phyloP scores from a whole-genome alignment of 2,113 vertebrate genomes.

The Corydoras sp. region DNA sequence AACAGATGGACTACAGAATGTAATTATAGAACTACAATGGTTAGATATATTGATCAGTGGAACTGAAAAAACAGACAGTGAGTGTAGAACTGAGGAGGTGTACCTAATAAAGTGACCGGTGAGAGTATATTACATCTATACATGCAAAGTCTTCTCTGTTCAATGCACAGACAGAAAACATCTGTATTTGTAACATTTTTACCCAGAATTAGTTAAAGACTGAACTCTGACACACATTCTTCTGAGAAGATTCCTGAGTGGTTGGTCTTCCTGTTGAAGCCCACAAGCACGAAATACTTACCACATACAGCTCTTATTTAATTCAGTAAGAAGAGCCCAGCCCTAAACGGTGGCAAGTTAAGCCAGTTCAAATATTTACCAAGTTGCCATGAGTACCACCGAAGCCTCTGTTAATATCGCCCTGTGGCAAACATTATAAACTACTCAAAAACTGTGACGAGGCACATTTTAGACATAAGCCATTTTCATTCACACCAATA shows the following conservation, averaged over 20 bases:
- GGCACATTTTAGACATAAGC: constrained; percentile 32
- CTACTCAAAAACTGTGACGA: constrained; percentile 18
- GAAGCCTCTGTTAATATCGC: constrained; percentile 18
- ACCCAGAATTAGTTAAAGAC: too few species aligned
- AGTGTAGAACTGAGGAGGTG: too few species aligned
- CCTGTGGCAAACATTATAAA: constrained; percentile 30
- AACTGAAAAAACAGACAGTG: too few species aligned
- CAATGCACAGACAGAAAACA: too few species aligned
- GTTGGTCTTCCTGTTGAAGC: constrained; percentile 30
- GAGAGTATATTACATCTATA: too few species aligned
- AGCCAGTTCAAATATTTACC: constrained; percentile 56
- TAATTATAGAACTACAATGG: too few species aligned
- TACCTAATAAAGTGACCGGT: too few species aligned
- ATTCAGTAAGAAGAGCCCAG: constrained; percentile 35
- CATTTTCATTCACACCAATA: constrained; percentile 34
- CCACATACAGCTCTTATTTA: constrained; percentile 23
- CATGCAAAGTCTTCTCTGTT: too few species aligned
- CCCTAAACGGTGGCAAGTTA: constrained; percentile 44
- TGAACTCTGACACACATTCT: too few species aligned
- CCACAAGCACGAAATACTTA: constrained; percentile 21
- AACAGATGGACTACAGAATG: too few species aligned
- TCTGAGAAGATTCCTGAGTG: constrained; percentile 1
- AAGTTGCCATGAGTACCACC: constrained; percentile 42
- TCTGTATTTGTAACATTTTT: too few species aligned
- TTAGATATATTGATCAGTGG: too few species aligned